Evolutionary conservation across 1,140 invertebrate genomes (phyloP).

Genomic region (Drosophila carrolli): DNA sequence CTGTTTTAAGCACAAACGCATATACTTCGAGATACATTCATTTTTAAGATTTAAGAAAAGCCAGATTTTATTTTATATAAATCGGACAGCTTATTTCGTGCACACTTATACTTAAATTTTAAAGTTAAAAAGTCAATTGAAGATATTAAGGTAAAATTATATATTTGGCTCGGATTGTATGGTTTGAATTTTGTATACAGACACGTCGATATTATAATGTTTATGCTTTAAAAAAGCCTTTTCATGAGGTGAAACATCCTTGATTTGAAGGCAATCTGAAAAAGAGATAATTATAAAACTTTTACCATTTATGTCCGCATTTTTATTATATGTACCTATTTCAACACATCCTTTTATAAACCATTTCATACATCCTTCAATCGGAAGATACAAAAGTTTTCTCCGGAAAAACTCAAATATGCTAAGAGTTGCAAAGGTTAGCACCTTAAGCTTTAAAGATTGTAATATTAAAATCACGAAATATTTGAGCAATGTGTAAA

Average conservation of each 20-base stretch:
- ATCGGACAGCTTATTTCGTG: too few species aligned
- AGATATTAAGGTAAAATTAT: too few species aligned
- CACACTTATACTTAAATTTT: too few species aligned
- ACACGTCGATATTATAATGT: conserved; percentile 35
- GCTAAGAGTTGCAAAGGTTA: conserved; percentile 52
- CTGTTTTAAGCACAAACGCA: too few species aligned
- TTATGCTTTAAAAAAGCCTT: conserved; percentile 30
- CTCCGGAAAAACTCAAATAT: conserved; percentile 60
- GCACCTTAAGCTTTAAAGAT: conserved; percentile 48
- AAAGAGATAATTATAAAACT: background rate
- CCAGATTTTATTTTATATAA: too few species aligned
- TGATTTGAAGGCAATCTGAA: conserved; percentile 53
- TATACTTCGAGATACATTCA: too few species aligned
- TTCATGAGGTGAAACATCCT: conserved; percentile 34
- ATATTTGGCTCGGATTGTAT: conserved; percentile 3
- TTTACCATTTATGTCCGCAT: background rate
- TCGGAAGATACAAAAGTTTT: conserved; percentile 84
- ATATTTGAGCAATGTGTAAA: background rate
- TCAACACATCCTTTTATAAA: conserved; percentile 50
- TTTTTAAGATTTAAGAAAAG: too few species aligned
- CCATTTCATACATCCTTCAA: conserved; percentile 82
- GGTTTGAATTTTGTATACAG: conserved; percentile 50
- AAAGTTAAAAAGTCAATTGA: too few species aligned
- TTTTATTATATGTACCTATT: conserved; percentile 37
- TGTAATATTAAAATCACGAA: background rate